These are phyloP conservation scores for Petaurus breviceps DNA, from an alignment of 2,113 vertebrate genomes.

Conservation along the genomic window DNA sequence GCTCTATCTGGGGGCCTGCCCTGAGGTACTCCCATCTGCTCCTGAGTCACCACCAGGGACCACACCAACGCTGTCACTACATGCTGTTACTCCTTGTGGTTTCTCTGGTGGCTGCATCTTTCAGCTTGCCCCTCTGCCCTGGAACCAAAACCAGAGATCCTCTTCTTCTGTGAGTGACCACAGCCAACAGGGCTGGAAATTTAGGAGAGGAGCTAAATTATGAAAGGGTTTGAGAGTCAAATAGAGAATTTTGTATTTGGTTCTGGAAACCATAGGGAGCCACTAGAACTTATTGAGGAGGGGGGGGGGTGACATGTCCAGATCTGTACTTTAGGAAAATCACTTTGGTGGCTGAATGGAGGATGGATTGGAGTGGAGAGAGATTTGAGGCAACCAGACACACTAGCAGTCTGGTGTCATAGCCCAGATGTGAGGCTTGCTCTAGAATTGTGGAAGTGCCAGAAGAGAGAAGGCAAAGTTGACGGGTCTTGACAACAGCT, in stretches of 20 bases:
- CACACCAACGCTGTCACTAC: neutral
- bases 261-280: neutral
- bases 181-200: neutral
- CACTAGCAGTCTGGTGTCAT: neutral
- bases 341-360: neutral
- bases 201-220: neutral
- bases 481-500: neutral
- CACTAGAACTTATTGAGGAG: neutral
- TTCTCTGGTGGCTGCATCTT: neutral
- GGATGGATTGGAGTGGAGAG: neutral
- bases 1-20: too few relatives aligned
- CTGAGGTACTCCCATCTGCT: neutral
- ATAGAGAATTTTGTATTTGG: neutral
- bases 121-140: too few relatives aligned
- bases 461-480: neutral
- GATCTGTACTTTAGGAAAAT: neutral
- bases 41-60: neutral
- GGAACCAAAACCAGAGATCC: too few relatives aligned
- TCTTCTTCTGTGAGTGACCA: neutral
- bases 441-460: neutral
- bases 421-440: neutral
- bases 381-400: neutral
- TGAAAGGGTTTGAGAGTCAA: neutral
- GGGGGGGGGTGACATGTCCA: neutral
- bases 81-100: neutral